These are phyloP conservation scores for Drosophila mayri DNA, from an alignment of 1,140 invertebrate genomes.

Conservation along the genomic window DNA sequence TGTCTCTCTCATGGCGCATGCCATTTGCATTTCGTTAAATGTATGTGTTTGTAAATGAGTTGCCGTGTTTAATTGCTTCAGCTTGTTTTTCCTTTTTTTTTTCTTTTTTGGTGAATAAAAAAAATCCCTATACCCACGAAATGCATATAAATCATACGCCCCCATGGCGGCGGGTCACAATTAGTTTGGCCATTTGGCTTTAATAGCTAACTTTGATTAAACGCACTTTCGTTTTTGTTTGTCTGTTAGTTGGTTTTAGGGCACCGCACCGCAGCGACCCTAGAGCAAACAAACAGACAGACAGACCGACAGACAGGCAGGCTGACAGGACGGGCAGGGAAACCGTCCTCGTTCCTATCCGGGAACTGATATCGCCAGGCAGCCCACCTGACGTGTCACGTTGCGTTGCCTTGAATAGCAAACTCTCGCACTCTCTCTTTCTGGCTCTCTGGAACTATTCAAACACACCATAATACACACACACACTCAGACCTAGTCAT, in stretches of 20 bases:
- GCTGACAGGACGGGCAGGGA: conserved; percentile 53
- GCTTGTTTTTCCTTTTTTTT: conserved; percentile 21
- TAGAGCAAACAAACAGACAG: conserved; percentile 62
- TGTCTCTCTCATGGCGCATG: conserved; percentile 76
- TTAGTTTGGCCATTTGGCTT: conserved; percentile 65
- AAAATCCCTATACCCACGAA: conserved; percentile 25
- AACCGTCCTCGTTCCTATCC: neutral
- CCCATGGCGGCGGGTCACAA: conserved; percentile 41
- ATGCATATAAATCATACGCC: conserved; percentile 75
- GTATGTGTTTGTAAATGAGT: conserved; percentile 66
- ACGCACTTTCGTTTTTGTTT: conserved; percentile 79
- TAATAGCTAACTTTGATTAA: conserved; percentile 64
- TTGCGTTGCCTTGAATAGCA: conserved; percentile 63
- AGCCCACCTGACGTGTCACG: conserved; percentile 57
- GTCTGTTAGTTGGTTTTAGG: conserved; percentile 58
- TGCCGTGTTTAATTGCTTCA: conserved; percentile 77
- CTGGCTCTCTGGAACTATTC: conserved; percentile 9
- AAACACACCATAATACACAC: conserved; percentile 16
- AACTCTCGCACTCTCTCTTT: conserved; percentile 6
- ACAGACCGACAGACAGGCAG: conserved; percentile 34
- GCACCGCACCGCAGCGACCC: conserved; percentile 64
- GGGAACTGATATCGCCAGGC: conserved; percentile 8
- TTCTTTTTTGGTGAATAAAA: conserved; percentile 8
- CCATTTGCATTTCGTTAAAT: conserved; percentile 65
- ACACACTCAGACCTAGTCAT: conserved; percentile 24